Evolutionary conservation across 1,140 invertebrate genomes (phyloP).

Genomic region (Aphelinus certus): DNA sequence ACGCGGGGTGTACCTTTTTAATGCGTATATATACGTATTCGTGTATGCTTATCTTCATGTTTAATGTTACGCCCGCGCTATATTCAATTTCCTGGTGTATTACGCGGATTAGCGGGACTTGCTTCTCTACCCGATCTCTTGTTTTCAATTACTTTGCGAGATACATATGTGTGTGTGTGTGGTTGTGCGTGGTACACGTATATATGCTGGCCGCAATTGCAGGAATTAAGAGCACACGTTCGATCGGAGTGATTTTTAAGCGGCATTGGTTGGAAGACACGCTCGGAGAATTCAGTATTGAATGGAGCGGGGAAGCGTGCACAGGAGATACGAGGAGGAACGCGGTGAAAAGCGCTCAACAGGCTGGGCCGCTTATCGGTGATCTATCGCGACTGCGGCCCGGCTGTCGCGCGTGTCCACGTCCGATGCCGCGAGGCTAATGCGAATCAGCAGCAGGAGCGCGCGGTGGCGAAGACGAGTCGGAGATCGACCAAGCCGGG

Average conservation of each 20-base stretch:
- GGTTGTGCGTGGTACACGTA: too few relatives aligned
- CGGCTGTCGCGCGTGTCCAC: background rate
- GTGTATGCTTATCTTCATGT: conserved; percentile 51
- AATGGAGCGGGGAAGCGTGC: too few relatives aligned
- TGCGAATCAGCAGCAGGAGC: conserved; percentile 30
- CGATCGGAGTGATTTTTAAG: too few relatives aligned
- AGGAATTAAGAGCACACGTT: too few relatives aligned
- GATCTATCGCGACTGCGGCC: conserved; percentile 25
- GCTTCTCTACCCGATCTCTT: background rate
- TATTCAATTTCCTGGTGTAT: conserved; percentile 16
- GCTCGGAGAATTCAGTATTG: too few relatives aligned
- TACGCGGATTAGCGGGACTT: conserved; percentile 8
- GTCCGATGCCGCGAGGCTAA: conserved; percentile 9
- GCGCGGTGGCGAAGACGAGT: background rate
- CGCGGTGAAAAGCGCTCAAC: conserved; percentile 12
- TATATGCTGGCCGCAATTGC: too few relatives aligned
- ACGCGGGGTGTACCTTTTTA: conserved; percentile 28
- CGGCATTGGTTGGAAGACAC: too few relatives aligned
- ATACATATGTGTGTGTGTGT: too few relatives aligned
- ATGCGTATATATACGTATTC: conserved; percentile 17
- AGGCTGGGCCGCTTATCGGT: conserved; percentile 12
- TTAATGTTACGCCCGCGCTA: conserved; percentile 46
- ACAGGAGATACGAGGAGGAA: background rate
- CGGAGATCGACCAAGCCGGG: background rate
- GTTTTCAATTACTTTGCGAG: too few relatives aligned